These are phyloP conservation scores for Drosophila parthenogenetica DNA, from an alignment of 2,888 invertebrate genomes.

Conservation along the genomic window DNA sequence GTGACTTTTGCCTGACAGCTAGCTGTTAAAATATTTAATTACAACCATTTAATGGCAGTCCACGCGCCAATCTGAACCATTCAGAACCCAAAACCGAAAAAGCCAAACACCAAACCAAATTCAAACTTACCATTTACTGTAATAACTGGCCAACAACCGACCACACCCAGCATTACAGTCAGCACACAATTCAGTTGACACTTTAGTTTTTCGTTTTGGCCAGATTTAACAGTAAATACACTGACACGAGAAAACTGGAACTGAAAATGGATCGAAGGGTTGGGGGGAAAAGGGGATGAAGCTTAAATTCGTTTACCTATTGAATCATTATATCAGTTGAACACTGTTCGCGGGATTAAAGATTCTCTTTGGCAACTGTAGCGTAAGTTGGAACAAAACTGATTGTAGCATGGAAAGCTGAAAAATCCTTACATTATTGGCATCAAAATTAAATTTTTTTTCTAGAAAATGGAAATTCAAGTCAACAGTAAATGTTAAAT, in stretches of 20 bases:
- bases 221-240: slow-evolving; percentile 31
- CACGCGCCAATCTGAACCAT: slow-evolving; percentile 41
- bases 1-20: slow-evolving; percentile 52
- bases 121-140: slow-evolving; percentile 35
- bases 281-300: background rate
- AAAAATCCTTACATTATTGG: too few relatives aligned
- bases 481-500: background rate
- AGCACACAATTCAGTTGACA: slow-evolving; percentile 64
- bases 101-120: slow-evolving; percentile 4
- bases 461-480: background rate
- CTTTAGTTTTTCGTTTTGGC: slow-evolving; percentile 45
- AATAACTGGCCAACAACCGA: slow-evolving; percentile 56
- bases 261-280: background rate
- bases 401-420: background rate
- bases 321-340: background rate
- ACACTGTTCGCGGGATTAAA: slow-evolving; percentile 4
- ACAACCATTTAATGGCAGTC: slow-evolving; percentile 64
- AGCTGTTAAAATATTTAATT: slow-evolving; percentile 69
- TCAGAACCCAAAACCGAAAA: slow-evolving; percentile 4
- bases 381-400: background rate
- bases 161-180: slow-evolving; percentile 59
- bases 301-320: background rate
- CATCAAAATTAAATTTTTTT: background rate
- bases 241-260: slow-evolving; percentile 22
- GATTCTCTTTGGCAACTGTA: background rate